Base-by-base conservation (phyloP, 2,797 vertebrate species). In the Notolepis coatsorum region DNA sequence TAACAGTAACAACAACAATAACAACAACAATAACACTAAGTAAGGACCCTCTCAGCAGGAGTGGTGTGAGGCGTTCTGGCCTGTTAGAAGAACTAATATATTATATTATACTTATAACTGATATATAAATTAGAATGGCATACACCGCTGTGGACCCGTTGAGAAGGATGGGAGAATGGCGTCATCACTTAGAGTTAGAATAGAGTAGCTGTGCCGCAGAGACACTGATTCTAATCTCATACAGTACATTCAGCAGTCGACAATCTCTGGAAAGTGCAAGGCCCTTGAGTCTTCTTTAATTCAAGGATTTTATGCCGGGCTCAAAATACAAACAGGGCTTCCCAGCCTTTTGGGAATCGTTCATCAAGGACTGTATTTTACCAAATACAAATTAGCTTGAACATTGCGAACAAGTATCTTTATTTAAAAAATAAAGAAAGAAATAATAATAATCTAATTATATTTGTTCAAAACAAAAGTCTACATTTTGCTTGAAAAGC, bases 291-390 rank as follows among this genome's bases (percentile, higher is more conserved):
- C 88, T 81, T 78, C 61, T 82, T 84, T 92, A 90, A 92, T 92
- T 94, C 91, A 92, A 94, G 91, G 91, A 91, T 91, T 91, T 92
- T 92, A 90, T 93, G 87, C 90, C 74, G 54, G n/a, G 75, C 88
- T 84, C 71, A 84, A 91, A 85, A 89, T 89, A 91, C 89, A 90
- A 92, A 91, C 83, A 88, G 84, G 84, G 83, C 79, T 82, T 84
- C 64, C 20, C 62, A 64, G 82, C 92, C 87, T 79, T n/a, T 46
- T 73, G 91, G 90, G 91, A 93, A 85, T 79, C 73, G 59, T 82
- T 89, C 90, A 90, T 92, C 92, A 92, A 94, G 93, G 91, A 91
- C 93, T 90, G 77, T 79, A 82, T 84, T 92, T 92, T 87, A 86
- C 87, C 91, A 91, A 93, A 92, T 86, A 91, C 89, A 91, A 93